phyloP scores from a whole-genome alignment of 2,888 invertebrate species.

The Merodon equestris region DNA sequence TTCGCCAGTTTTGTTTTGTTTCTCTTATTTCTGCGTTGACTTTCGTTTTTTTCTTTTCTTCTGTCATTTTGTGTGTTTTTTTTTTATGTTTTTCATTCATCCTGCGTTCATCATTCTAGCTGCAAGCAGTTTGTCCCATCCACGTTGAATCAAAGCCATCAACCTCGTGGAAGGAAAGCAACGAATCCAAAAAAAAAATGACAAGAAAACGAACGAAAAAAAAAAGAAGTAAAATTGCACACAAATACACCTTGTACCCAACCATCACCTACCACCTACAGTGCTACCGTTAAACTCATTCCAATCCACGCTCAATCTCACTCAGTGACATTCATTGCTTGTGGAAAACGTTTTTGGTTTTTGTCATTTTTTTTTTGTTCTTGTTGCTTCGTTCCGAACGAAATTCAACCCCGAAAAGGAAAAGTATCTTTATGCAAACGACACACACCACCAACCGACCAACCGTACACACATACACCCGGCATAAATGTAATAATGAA shows the following conservation, averaged over 20 bases:
- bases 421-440: constrained; percentile 38
- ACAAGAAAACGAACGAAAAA: no score
- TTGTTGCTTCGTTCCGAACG: not conserved
- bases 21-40: constrained; percentile 50
- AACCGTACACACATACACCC: constrained; percentile 24
- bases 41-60: constrained; percentile 53
- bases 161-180: constrained; percentile 27
- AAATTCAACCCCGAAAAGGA: constrained; percentile 36
- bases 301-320: constrained; percentile 8
- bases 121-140: constrained; percentile 50
- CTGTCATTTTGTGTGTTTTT: no score
- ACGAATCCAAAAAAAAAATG: constrained; percentile 16
- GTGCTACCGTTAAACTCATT: constrained; percentile 21
- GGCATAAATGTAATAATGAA: constrained; percentile 36
- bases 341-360: constrained; percentile 18
- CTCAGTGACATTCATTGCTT: constrained; percentile 47
- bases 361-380: not conserved
- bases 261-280: constrained; percentile 9
- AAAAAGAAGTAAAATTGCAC: no score
- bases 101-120: constrained; percentile 59
- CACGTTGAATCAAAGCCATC: constrained; percentile 67
- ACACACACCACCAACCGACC: constrained; percentile 37
- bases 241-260: constrained; percentile 12
- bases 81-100: constrained; percentile 32
- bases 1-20: constrained; percentile 52